Conservation (phyloP, 2,113 vertebrate species). For the Eublepharis macularius region DNA sequence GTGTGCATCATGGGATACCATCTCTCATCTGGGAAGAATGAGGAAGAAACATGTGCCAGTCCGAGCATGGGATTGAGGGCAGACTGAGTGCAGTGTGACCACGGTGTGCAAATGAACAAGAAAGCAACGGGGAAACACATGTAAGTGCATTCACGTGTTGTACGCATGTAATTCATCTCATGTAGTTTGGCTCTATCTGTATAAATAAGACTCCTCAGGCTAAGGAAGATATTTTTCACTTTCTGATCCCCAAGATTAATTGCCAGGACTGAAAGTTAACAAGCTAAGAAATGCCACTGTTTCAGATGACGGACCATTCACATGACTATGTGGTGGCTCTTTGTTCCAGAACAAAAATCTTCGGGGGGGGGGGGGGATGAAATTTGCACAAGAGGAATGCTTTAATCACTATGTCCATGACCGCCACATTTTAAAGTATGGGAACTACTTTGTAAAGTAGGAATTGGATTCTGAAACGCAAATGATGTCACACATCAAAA, state of each 20-base stretch:
- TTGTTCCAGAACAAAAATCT: neutral
- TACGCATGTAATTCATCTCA: no score
- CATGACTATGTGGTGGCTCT: neutral
- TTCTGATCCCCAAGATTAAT: neutral
- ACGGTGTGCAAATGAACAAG: no score
- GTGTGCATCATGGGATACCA: no score
- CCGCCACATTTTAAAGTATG: neutral
- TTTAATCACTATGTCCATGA: neutral
- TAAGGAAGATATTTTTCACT: neutral
- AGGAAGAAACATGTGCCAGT: no score
- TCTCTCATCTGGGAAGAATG: no score
- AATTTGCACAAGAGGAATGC: neutral
- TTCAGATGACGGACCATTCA: neutral
- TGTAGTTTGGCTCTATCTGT: no score
- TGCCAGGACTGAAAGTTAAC: neutral
- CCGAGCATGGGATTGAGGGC: no score
- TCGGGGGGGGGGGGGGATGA: neutral
- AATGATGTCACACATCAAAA: neutral
- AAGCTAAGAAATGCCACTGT: neutral
- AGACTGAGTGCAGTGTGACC: no score
- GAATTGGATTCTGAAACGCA: neutral
- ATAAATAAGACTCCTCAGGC: no score
- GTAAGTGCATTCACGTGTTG: no score
- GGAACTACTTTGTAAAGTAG: neutral
- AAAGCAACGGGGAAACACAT: no score